Conservation (phyloP, 2,888 invertebrate genomes). For the Laspeyria flexula region DNA sequence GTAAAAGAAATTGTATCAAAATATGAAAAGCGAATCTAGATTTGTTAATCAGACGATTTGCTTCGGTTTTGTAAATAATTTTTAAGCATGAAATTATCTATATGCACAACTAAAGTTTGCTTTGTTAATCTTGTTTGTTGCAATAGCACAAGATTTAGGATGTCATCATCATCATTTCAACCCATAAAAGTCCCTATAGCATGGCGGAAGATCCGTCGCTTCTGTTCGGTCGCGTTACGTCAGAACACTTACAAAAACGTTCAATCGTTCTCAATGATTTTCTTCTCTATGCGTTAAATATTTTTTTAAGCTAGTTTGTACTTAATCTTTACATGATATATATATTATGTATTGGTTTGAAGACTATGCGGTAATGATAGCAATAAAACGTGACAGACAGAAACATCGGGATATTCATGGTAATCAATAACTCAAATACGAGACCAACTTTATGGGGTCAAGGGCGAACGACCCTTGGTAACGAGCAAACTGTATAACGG, state of each 20-base stretch:
- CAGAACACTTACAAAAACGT: no score
- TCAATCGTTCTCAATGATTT: no score
- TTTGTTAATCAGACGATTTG: background rate
- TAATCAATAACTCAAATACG: conserved; percentile 16
- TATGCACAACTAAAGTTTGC: background rate
- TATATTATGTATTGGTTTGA: background rate
- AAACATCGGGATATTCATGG: conserved; percentile 1
- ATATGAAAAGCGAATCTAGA: background rate
- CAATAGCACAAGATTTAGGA: no score
- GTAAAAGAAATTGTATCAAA: background rate
- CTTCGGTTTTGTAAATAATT: background rate
- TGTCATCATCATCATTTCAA: no score
- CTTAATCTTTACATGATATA: no score
- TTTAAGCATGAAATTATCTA: background rate
- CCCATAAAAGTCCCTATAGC: no score
- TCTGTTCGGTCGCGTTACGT: no score
- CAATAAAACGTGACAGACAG: background rate
- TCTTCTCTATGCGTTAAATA: no score
- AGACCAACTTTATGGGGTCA: conserved; percentile 16
- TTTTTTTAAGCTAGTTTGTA: no score
- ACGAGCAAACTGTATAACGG: conserved; percentile 1
- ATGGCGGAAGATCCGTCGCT: no score
- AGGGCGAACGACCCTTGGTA: conserved; percentile 20
- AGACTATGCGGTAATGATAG: background rate
- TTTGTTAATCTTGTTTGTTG: no score